phyloP scores from a whole-genome alignment of 53 echinoderm and acorn worm genomes.

The Hippasteria phrygiana region DNA sequence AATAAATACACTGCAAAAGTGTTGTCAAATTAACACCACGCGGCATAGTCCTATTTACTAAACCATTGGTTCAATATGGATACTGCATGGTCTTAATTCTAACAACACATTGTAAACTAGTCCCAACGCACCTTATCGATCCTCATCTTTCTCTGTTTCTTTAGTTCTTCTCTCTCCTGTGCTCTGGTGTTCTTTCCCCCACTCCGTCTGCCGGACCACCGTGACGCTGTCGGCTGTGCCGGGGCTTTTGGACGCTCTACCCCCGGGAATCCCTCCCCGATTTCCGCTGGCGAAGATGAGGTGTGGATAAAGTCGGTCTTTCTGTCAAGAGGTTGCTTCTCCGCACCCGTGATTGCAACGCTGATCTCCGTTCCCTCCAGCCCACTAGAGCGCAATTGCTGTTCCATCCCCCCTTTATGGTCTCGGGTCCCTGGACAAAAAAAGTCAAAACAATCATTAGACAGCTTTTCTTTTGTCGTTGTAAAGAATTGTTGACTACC shows the following conservation, averaged over 20 bases:
- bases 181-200: conserved; percentile 49
- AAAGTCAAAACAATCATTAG: no score
- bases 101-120: no score
- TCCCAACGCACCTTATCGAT: conserved; percentile 81
- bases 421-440: conserved; percentile 13
- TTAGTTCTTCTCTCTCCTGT: conserved; percentile 79
- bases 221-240: not conserved
- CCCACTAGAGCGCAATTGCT: not conserved
- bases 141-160: conserved; percentile 90
- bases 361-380: not conserved
- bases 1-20: no score
- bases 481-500: not conserved
- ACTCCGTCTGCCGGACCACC: conserved; percentile 28
- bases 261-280: not conserved
- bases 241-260: not conserved
- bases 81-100: not conserved
- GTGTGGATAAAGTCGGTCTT: not conserved
- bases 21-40: no score
- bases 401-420: conserved; percentile 36
- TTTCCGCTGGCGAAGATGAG: conserved; percentile 9
- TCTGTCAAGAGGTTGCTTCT: not conserved
- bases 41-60: no score
- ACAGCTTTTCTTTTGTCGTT: no score
- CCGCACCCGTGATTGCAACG: not conserved
- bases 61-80: no score